A percentile compares a stretch with the other conserved stretches of the same genome.
phyloP scores from a whole-genome alignment of 1,140 invertebrate species.

The Rhizoglyphus robini region DNA sequence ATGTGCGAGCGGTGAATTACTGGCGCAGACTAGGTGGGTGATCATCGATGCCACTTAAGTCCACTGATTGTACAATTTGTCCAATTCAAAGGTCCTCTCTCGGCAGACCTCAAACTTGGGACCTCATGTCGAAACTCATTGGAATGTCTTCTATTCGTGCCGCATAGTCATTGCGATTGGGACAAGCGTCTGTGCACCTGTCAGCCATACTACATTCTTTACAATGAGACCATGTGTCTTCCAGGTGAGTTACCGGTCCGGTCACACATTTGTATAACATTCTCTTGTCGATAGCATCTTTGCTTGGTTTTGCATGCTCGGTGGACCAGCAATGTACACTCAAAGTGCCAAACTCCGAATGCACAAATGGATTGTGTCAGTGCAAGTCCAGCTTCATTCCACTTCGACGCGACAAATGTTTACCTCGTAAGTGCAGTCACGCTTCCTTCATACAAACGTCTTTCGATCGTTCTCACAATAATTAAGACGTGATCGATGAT shows the following conservation, averaged over 20 bases:
- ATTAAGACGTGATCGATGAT: too few relatives aligned
- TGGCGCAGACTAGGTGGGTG: slow-evolving; percentile 13
- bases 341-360: slow-evolving; percentile 62
- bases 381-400: slow-evolving; percentile 65
- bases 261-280: not conserved
- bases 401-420: slow-evolving; percentile 69
- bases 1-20: slow-evolving; percentile 10
- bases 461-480: too few relatives aligned
- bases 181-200: slow-evolving; percentile 24
- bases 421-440: slow-evolving; percentile 67
- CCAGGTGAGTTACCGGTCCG: slow-evolving; percentile 21
- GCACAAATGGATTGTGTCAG: slow-evolving; percentile 53
- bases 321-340: slow-evolving; percentile 57
- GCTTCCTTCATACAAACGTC: too few relatives aligned
- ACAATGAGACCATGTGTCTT: slow-evolving; percentile 25
- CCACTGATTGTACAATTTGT: not conserved
- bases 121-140: slow-evolving; percentile 21
- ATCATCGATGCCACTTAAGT: not conserved
- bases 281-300: slow-evolving; percentile 44
- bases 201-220: slow-evolving; percentile 26
- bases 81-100: slow-evolving; percentile 12
- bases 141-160: slow-evolving; percentile 22
- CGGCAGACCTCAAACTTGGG: slow-evolving; percentile 20
- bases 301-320: slow-evolving; percentile 57
- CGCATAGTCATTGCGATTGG: slow-evolving; percentile 25